Evolutionary conservation across 2,113 vertebrate genomes (phyloP).

Genomic region (Otocyon megalotis): DNA sequence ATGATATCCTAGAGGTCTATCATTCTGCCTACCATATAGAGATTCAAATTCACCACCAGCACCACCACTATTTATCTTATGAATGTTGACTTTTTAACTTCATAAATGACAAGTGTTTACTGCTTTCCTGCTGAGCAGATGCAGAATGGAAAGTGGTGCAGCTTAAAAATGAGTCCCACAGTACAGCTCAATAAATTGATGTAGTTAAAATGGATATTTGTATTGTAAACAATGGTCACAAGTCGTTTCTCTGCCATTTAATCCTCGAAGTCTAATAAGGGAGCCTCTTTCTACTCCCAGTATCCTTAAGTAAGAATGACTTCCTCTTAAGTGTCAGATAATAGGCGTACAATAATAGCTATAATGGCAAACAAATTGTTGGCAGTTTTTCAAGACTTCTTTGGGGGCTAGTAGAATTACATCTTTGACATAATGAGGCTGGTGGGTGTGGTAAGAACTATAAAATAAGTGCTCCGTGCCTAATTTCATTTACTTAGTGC

Average conservation of each 20-base stretch:
- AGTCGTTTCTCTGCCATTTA: conserved; percentile 1
- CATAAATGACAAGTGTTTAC: not conserved
- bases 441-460: not conserved
- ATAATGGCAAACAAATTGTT: not conserved
- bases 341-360: not conserved
- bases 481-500: not conserved
- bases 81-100: not conserved
- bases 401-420: not conserved
- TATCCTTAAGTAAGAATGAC: not conserved
- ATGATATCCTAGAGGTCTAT: too few species aligned
- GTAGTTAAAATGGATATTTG: not conserved
- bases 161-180: not conserved
- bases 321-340: not conserved
- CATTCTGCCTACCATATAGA: not conserved
- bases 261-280: not conserved
- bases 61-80: not conserved
- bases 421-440: not conserved
- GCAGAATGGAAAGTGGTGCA: not conserved
- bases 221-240: not conserved
- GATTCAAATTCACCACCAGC: not conserved
- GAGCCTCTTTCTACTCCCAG: not conserved
- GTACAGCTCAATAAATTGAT: not conserved
- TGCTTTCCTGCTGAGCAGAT: not conserved
- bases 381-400: not conserved
- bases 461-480: not conserved